Evolutionary conservation across 2,113 vertebrate species (phyloP).

Genomic region (Nothoprocta perdicaria): DNA sequence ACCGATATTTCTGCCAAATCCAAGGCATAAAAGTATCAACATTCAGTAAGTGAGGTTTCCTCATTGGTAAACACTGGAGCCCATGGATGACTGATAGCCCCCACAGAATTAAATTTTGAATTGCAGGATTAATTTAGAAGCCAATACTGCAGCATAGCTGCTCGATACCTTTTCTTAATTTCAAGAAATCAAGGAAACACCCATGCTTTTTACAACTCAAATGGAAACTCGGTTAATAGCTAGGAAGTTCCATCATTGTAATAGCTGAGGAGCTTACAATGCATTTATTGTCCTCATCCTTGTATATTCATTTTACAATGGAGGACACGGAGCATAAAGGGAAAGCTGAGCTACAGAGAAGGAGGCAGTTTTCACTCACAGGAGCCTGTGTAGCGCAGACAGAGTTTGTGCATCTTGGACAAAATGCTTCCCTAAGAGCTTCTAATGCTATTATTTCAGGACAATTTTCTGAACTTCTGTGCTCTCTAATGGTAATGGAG

Average conservation of each 20-base stretch:
- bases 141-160: not conserved
- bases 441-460: not conserved
- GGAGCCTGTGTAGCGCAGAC: not conserved
- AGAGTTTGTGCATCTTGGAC: accelerated
- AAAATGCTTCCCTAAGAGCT: not conserved
- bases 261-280: not conserved
- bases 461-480: not conserved
- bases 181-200: not conserved
- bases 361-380: not conserved
- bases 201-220: not conserved
- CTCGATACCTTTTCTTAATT: not conserved
- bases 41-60: not conserved
- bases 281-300: not conserved
- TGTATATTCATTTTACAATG: not conserved
- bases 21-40: not conserved
- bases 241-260: not conserved
- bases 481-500: not conserved
- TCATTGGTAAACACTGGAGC: not conserved
- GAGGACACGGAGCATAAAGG: not conserved
- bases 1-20: not conserved
- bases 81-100: not conserved
- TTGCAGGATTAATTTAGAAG: not conserved
- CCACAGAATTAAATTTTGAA: not conserved
- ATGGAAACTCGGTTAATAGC: not conserved
- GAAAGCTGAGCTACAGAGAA: not conserved